Conservation (phyloP, 1,140 invertebrate species). For the Drosophila saltans region DNA sequence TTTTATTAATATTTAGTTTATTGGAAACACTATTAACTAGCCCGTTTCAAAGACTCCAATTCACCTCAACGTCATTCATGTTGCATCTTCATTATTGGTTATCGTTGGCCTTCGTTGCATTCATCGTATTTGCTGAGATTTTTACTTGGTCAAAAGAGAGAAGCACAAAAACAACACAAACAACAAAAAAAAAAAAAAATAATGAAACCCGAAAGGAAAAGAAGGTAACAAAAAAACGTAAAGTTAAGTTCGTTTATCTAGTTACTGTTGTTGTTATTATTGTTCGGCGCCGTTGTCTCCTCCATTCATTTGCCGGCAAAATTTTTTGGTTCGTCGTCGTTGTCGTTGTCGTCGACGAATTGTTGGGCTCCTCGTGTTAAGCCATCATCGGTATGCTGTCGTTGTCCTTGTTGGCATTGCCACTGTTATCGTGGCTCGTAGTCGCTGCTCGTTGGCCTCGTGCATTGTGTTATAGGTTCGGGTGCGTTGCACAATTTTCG, state of each 20-base stretch:
- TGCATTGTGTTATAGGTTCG: slow-evolving; percentile 71
- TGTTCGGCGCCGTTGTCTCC: slow-evolving; percentile 31
- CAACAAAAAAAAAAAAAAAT: not conserved
- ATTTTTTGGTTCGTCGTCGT: slow-evolving; percentile 30
- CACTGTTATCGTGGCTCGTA: not conserved
- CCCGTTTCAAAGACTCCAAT: slow-evolving; percentile 14
- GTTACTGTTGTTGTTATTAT: slow-evolving; percentile 42
- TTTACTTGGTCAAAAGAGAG: slow-evolving; percentile 49
- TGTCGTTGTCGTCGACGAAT: slow-evolving; percentile 24
- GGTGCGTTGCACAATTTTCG: slow-evolving; percentile 74
- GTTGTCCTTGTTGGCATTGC: slow-evolving; percentile 1
- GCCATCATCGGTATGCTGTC: slow-evolving; percentile 11
- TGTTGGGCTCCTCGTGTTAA: slow-evolving; percentile 8
- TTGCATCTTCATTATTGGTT: slow-evolving; percentile 43
- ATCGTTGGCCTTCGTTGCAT: slow-evolving; percentile 29
- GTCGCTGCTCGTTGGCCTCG: slow-evolving; percentile 53
- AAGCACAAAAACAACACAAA: slow-evolving; percentile 16
- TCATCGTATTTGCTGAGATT: slow-evolving; percentile 51
- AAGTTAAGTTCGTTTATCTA: slow-evolving; percentile 17
- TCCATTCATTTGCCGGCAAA: slow-evolving; percentile 62
- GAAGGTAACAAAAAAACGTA: slow-evolving; percentile 7
- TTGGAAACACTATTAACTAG: not conserved
- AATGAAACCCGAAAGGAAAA: not conserved
- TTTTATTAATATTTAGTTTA: not conserved
- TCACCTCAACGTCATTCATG: slow-evolving; percentile 22